These are phyloP conservation scores for Calidris pugnax DNA, from an alignment of 2,113 vertebrate genomes.

Conservation along the genomic window DNA sequence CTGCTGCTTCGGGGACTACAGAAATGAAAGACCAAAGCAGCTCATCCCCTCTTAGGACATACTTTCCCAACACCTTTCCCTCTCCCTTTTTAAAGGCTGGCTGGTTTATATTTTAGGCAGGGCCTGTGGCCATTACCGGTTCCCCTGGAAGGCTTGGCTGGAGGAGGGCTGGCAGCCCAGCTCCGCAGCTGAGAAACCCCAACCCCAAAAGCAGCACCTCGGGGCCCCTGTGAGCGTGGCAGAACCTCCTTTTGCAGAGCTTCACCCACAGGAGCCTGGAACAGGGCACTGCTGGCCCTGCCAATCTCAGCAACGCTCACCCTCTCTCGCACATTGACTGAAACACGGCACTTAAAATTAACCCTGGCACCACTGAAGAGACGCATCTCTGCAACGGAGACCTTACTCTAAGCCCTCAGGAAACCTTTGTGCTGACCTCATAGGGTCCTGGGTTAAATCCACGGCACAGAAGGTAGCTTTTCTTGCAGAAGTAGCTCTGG, in stretches of 20 bases:
- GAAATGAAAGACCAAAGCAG: background rate
- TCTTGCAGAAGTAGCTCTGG: background rate
- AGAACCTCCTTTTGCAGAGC: background rate
- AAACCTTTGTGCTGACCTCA: background rate
- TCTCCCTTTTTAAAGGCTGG: background rate
- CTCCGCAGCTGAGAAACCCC: rapidly evolving
- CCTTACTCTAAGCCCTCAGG: background rate
- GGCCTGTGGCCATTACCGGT: background rate
- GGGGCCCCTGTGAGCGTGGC: rapidly evolving
- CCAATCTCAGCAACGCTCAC: background rate
- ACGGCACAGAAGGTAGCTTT: background rate
- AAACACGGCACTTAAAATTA: background rate
- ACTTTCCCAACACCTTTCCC: background rate
- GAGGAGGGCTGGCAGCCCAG: background rate
- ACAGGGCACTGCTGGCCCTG: background rate
- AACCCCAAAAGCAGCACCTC: background rate
- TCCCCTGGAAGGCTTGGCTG: background rate
- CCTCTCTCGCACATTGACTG: background rate
- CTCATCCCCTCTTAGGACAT: background rate
- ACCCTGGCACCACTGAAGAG: background rate
- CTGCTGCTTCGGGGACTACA: background rate
- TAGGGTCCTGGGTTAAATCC: background rate
- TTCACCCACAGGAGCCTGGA: background rate
- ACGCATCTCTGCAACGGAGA: rapidly evolving
- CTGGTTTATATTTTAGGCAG: background rate